Evolutionary conservation across 2,797 vertebrate species (phyloP).

Genomic region (Enoplosus armatus): DNA sequence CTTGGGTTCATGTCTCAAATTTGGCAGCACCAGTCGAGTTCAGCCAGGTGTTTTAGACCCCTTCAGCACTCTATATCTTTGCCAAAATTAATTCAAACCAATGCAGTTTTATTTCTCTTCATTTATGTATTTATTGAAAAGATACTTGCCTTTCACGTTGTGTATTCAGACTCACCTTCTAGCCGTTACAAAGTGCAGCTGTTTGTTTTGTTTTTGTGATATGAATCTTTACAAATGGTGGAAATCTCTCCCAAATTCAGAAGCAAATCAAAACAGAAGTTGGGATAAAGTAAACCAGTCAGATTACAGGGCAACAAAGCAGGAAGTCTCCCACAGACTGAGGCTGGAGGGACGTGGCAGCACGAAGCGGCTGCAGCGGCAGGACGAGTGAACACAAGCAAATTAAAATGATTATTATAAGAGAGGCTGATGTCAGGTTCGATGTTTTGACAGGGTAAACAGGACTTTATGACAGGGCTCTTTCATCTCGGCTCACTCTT

Average conservation of each 20-base stretch:
- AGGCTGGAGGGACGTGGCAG: constrained; percentile 42
- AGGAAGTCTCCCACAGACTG: constrained; percentile 6
- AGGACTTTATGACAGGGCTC: constrained; percentile 46
- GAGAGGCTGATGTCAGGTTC: constrained; percentile 31
- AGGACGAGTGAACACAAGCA: constrained; percentile 11
- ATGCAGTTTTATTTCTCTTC: not conserved
- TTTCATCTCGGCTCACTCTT: constrained; percentile 48
- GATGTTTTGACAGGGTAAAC: constrained; percentile 56
- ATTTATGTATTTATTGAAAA: not conserved
- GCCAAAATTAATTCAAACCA: not conserved
- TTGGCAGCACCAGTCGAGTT: not conserved
- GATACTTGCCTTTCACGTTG: not conserved
- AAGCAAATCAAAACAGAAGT: constrained; percentile 14
- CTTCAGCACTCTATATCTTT: too few species aligned
- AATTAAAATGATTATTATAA: constrained; percentile 63
- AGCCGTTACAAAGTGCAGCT: not conserved
- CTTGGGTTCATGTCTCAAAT: not conserved
- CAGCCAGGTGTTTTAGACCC: not conserved
- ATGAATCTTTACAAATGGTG: not conserved
- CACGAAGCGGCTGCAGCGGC: not conserved
- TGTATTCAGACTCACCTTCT: not conserved
- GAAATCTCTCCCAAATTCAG: constrained; percentile 4
- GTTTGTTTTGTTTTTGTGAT: constrained; percentile 5
- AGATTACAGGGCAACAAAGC: constrained; percentile 29
- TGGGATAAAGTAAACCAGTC: not conserved